These are phyloP conservation scores for Phortica magna DNA, from an alignment of 2,888 invertebrate genomes.

Conservation along the genomic window DNA sequence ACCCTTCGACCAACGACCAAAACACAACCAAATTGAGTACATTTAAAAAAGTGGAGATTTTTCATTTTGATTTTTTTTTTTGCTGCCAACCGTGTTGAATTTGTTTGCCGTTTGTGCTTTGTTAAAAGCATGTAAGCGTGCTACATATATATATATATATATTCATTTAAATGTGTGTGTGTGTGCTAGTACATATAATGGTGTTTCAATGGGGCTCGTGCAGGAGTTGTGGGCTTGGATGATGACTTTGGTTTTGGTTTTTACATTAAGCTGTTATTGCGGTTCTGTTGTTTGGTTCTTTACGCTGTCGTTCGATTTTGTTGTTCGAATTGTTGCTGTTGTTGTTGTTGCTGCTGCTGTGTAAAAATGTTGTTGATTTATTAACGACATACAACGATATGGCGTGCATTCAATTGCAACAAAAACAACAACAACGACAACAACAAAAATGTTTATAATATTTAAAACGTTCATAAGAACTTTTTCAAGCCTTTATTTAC, in stretches of 20 bases:
- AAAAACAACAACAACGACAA: constrained; percentile 37
- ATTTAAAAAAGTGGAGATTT: neutral
- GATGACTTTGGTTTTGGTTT: constrained; percentile 35
- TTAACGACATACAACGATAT: constrained; percentile 66
- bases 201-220: constrained; percentile 35
- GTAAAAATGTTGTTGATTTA: constrained; percentile 73
- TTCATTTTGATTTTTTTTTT: too few relatives aligned
- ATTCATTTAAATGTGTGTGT: neutral
- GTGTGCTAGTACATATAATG: too few relatives aligned
- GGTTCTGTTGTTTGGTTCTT: constrained; percentile 52
- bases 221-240: constrained; percentile 59
- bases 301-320: constrained; percentile 28
- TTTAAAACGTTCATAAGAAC: constrained; percentile 49
- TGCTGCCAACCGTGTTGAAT: neutral
- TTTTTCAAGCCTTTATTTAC: constrained; percentile 9
- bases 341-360: constrained; percentile 56
- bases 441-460: constrained; percentile 55
- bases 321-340: constrained; percentile 42
- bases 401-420: constrained; percentile 63
- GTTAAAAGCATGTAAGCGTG: constrained; percentile 9
- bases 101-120: constrained; percentile 10
- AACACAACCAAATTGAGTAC: neutral
- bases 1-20: neutral
- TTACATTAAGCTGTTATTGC: constrained; percentile 56
- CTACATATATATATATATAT: neutral